Base-by-base conservation (phyloP, 1,140 invertebrate genomes). In the Aplysia californica region DNA sequence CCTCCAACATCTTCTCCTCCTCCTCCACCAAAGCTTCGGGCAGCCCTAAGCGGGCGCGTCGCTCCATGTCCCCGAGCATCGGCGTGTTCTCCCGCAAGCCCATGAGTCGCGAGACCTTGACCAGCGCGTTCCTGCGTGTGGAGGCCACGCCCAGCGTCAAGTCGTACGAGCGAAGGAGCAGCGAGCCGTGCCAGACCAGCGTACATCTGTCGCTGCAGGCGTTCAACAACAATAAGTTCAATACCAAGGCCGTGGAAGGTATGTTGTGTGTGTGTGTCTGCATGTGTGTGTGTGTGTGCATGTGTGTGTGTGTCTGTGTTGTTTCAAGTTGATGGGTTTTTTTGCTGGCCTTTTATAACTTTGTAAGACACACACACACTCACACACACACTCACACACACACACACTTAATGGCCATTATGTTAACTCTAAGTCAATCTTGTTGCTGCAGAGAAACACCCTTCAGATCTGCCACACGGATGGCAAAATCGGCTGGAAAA, bases 131-230 rank as follows among this genome's bases (percentile, higher is more conserved):
- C 38, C 55, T 71, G 20, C 41, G 77, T 61, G 80, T 83, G 38
- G 83, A 85, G 58, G 77, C 74, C 55, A 65, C 75, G 33, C 71
- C 79, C 4, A 75, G 64, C 18, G 65, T 79, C 23, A 82, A 83
- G 23, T 79, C 65, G n/a, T 81, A 82, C 44, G 77, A 79, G 6
- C 67, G 83, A n/a, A 75, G 83, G 2, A 85, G 83, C 70, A 85
- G 83, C 72, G 83, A 85, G 64, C 83, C 83, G 15, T 79, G 80
- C 65, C 74, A 79, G 56, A 78, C 75, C 10, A 81, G 80, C 38
- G 69, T 85, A n/a, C 74, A 77, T 29, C 71, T 83, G 20, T 85
- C 83, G 3, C 78, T 81, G 21, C 79, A 85, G 44, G 80, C 79
- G 5, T 78, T 75, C 50, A 72, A 61, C 55, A 68, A 23, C 44